Evolutionary conservation across 2,113 vertebrate genomes (phyloP).

Genomic region (Apteryx mantelli): DNA sequence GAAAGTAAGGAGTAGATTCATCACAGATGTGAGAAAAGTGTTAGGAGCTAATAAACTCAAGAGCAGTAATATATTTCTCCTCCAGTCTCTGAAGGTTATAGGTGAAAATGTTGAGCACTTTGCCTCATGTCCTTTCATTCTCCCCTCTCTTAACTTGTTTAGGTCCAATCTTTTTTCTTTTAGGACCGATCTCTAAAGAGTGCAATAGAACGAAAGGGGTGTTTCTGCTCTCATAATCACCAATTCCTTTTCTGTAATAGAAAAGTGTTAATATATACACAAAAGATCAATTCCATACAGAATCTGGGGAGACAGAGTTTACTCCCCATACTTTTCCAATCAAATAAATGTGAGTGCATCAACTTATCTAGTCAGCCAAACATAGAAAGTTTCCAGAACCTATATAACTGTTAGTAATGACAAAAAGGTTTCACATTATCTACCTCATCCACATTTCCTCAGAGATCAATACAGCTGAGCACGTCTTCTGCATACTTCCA

Average conservation of each 20-base stretch:
- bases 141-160: background rate
- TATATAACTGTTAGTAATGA: constrained; percentile 62
- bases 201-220: background rate
- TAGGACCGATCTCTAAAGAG: background rate
- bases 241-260: background rate
- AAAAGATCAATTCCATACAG: constrained; percentile 41
- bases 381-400: constrained; percentile 59
- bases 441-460: constrained; percentile 67
- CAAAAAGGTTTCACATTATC: constrained; percentile 72
- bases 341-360: constrained; percentile 46
- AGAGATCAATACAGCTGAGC: constrained; percentile 69
- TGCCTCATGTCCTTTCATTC: background rate
- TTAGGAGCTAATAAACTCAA: background rate
- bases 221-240: background rate
- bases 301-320: constrained; percentile 9
- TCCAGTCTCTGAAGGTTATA: background rate
- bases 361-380: constrained; percentile 68
- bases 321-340: constrained; percentile 42
- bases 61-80: background rate
- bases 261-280: background rate
- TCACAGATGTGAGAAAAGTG: background rate
- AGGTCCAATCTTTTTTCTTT: background rate
- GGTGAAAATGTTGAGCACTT: background rate
- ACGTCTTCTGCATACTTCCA: constrained; percentile 62
- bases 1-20: background rate